Conservation (phyloP, 1,140 invertebrate genomes). For the Adoxophyes honmai region DNA sequence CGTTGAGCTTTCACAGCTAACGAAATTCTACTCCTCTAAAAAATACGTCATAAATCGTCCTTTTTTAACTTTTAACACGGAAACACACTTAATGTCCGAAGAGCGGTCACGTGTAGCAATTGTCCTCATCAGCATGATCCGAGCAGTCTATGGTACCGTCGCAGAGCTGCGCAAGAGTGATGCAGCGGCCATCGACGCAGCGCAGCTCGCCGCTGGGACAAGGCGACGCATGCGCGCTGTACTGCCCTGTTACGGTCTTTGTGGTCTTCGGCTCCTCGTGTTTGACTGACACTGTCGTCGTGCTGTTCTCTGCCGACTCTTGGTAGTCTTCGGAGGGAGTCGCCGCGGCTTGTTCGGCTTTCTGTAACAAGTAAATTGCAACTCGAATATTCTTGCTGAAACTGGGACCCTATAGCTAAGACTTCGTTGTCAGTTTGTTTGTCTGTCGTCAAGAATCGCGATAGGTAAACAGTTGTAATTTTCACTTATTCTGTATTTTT, state of each 20-base stretch:
- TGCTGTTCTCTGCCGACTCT: slow-evolving; percentile 21
- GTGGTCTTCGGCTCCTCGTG: slow-evolving; percentile 18
- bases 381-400: no score
- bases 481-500: no score
- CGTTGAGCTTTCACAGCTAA: no score
- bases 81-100: slow-evolving; percentile 1
- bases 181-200: slow-evolving; percentile 81
- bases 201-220: slow-evolving; percentile 78
- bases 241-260: slow-evolving; percentile 6
- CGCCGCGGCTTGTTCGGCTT: slow-evolving; percentile 22
- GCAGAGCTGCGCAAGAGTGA: slow-evolving; percentile 79
- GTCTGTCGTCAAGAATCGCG: no score
- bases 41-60: background rate
- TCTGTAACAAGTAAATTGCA: background rate
- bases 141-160: slow-evolving; percentile 80
- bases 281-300: slow-evolving; percentile 15
- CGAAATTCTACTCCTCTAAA: no score
- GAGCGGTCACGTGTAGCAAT: slow-evolving; percentile 71
- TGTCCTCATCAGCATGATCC: slow-evolving; percentile 80
- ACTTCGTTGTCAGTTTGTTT: no score
- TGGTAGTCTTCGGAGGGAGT: slow-evolving; percentile 22
- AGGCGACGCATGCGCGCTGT: slow-evolving; percentile 66
- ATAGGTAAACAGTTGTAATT: no score
- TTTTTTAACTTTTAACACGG: slow-evolving; percentile 20
- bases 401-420: no score